Conservation (phyloP, 2,888 invertebrate genomes). For the Rhynchonema sp. region DNA sequence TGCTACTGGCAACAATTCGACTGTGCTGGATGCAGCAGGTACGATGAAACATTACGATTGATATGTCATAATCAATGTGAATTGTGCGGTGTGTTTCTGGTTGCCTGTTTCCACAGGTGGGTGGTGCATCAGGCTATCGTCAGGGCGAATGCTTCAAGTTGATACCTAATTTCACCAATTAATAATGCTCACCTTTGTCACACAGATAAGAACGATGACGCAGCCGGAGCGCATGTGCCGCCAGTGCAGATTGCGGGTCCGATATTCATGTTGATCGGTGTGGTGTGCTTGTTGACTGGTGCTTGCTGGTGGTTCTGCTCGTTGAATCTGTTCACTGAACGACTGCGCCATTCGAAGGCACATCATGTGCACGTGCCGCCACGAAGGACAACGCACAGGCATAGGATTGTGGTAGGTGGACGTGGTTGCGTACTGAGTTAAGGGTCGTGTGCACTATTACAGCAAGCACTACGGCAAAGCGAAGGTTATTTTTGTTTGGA, state of each 20-base stretch:
- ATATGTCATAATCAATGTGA: too few species aligned
- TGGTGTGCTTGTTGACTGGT: background rate
- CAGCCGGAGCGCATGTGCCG: background rate
- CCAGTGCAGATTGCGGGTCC: conserved; percentile 21
- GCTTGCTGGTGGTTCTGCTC: conserved; percentile 8
- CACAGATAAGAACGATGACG: background rate
- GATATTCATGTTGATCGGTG: conserved; percentile 16
- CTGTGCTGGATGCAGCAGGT: too few species aligned
- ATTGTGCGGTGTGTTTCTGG: too few species aligned
- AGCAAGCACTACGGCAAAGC: too few species aligned
- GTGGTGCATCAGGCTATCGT: too few species aligned
- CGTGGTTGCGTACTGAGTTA: background rate
- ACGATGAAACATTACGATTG: too few species aligned
- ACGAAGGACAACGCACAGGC: background rate
- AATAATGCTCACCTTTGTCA: too few species aligned
- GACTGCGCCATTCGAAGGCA: conserved; percentile 22
- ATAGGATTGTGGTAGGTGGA: background rate
- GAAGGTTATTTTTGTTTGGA: too few species aligned
- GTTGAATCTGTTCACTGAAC: conserved; percentile 13
- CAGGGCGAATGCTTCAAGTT: too few species aligned
- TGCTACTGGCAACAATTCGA: background rate
- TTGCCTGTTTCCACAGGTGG: too few species aligned
- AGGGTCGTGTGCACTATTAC: too few species aligned
- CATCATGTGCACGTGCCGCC: conserved; percentile 13
- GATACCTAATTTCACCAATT: too few species aligned